Evolutionary conservation across 2,113 vertebrate species (phyloP), one percentile per base, ranked within the genome.

Genomic region (Gadus macrocephalus): DNA sequence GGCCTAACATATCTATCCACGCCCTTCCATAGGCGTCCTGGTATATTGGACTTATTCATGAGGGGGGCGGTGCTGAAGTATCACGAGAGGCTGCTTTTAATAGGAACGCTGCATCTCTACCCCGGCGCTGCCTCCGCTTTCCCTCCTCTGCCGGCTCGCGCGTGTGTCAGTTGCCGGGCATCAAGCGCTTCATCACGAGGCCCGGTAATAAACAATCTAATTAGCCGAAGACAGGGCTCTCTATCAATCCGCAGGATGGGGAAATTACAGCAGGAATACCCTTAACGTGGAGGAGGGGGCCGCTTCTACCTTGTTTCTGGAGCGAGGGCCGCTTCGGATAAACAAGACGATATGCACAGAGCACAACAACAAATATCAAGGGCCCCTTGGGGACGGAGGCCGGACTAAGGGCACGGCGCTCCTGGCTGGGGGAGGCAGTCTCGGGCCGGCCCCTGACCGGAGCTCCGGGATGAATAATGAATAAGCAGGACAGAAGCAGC

Each of bases 401-500:
- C 8, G 42, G 11, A 49, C 8, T 49, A 6, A 49, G 8, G 8
- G 11, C 8, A 9, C 42, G 42, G 8, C 0, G 8, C 79, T 68
- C 78, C 74, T 74, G 72, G 74, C 58, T 69, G 66, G 28, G 62
- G 78, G 64, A 78, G 77, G 88, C 83, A 88, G 84, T 79, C 74
- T 85, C 81, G 81, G 58, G 80, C 84, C 83, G 11, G 59, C 59
- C 53, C 78, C 81, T 81, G 85, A 87, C 88, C 83, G 79, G 74
- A 86, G 82, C 75, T 42, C 65, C 77, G 71, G 74, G 76, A 88
- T 92, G 88, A 91, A 91, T 92, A 90, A 91, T 92, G 81, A 88
- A 91, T 90, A 85, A 76, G 83, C 80, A 76, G 83, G 86, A 89
- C 82, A 85, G 74, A 84, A 78, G 84, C 87, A 77, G 89, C 84